phyloP scores from a whole-genome alignment of 2,888 invertebrate genomes.

The Drosophila aldrichi region DNA sequence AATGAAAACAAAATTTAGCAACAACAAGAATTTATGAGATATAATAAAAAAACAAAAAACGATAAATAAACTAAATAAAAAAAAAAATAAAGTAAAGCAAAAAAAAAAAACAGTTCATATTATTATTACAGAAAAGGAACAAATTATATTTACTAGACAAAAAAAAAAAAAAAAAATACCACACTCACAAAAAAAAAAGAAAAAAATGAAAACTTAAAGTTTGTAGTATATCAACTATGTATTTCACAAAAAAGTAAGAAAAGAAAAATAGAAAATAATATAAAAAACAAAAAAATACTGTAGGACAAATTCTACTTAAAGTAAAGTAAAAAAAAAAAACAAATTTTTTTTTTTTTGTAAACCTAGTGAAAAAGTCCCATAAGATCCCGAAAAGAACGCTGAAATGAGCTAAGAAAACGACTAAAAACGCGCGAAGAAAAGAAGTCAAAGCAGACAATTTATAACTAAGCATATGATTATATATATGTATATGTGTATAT shows the following conservation, averaged over 20 bases:
- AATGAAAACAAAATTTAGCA: conserved; percentile 78
- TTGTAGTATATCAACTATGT: conserved; percentile 77
- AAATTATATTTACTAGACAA: conserved; percentile 78
- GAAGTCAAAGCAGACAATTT: conserved; percentile 32
- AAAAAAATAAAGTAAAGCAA: conserved; percentile 60
- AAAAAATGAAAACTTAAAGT: conserved; percentile 61
- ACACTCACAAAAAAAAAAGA: conserved; percentile 37
- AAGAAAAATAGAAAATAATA: conserved; percentile 55
- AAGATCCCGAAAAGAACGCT: conserved; percentile 31
- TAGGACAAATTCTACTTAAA: conserved; percentile 71
- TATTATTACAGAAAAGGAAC: conserved; percentile 38
- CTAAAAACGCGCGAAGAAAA: conserved; percentile 19
- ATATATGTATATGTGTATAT: conserved; percentile 41
- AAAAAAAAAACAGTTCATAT: conserved; percentile 46
- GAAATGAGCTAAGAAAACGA: conserved; percentile 39
- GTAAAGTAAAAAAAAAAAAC: conserved; percentile 40
- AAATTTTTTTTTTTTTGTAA: conserved; percentile 63
- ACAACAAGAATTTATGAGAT: conserved; percentile 81
- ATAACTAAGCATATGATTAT: conserved; percentile 56
- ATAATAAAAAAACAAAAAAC: conserved; percentile 55
- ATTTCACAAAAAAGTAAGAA: conserved; percentile 50
- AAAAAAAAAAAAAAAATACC: conserved; percentile 40
- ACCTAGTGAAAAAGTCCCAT: conserved; percentile 58
- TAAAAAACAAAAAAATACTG: conserved; percentile 51
- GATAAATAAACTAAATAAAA: conserved; percentile 51